Conservation (phyloP, 2,113 vertebrate species). For the Vimba vimba region DNA sequence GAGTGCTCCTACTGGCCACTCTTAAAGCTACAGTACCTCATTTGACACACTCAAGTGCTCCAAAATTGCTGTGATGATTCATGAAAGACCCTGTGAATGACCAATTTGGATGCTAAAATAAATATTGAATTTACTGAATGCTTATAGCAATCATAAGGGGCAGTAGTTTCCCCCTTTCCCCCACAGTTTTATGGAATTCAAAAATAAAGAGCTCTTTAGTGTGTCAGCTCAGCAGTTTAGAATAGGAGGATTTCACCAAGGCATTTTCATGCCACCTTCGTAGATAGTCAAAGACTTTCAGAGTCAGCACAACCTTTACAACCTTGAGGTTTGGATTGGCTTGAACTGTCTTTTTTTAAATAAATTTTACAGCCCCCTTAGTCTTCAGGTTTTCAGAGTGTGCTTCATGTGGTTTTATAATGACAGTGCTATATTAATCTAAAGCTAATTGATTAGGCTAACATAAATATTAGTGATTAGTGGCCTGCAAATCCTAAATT, state of each 20-base stretch:
- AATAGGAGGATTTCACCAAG: conserved; percentile 19
- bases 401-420: neutral
- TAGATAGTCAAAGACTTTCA: neutral
- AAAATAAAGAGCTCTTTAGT: conserved; percentile 25
- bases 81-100: conserved; percentile 14
- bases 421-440: neutral
- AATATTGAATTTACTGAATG: conserved; percentile 10
- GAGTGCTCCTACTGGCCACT: conserved; percentile 5
- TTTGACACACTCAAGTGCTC: conserved; percentile 11
- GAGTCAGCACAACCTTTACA: conserved; percentile 33
- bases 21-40: conserved; percentile 18
- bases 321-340: neutral
- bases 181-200: conserved; percentile 17
- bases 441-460: neutral
- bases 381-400: neutral
- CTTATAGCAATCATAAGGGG: neutral
- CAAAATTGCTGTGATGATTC: conserved; percentile 5
- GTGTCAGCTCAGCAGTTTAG: conserved; percentile 28
- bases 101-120: neutral
- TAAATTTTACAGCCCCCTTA: neutral
- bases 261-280: neutral
- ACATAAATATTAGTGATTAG: neutral
- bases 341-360: neutral
- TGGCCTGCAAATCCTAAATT: neutral
- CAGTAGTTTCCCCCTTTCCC: conserved; percentile 11